phyloP scores from a whole-genome alignment of 2,797 vertebrate species.

The Chlorospingus semifuscus region DNA sequence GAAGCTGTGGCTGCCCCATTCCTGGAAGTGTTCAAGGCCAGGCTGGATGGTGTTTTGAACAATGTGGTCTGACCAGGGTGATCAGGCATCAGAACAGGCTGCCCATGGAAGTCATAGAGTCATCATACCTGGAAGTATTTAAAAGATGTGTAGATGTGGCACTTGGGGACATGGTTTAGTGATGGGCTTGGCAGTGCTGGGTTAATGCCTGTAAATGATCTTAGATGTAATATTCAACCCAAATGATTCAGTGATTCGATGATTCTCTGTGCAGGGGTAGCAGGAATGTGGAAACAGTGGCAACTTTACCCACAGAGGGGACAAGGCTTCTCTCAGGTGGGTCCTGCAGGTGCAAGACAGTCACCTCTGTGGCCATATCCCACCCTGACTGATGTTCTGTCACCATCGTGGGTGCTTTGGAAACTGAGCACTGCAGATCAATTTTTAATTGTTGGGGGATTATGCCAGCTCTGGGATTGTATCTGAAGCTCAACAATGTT shows the following conservation, averaged over 20 bases:
- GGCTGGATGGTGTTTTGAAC: background rate
- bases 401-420: background rate
- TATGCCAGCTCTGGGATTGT: background rate
- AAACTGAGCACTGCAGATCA: background rate
- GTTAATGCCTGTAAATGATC: background rate
- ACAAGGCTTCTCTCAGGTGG: background rate
- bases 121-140: background rate
- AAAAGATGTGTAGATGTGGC: background rate
- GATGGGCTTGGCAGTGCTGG: background rate
- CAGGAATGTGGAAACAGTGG: background rate
- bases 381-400: background rate
- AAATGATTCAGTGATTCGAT: background rate
- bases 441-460: background rate
- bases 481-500: background rate
- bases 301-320: background rate
- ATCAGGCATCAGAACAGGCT: background rate
- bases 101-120: background rate
- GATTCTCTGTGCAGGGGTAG: background rate
- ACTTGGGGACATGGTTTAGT: background rate
- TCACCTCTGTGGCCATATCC: background rate
- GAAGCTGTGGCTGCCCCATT: background rate
- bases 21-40: background rate
- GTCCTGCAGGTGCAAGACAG: background rate
- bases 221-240: background rate
- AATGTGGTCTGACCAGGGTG: background rate